These are phyloP conservation scores for Lacanobia wlatinum DNA, from an alignment of 2,888 invertebrate genomes.

Conservation along the genomic window DNA sequence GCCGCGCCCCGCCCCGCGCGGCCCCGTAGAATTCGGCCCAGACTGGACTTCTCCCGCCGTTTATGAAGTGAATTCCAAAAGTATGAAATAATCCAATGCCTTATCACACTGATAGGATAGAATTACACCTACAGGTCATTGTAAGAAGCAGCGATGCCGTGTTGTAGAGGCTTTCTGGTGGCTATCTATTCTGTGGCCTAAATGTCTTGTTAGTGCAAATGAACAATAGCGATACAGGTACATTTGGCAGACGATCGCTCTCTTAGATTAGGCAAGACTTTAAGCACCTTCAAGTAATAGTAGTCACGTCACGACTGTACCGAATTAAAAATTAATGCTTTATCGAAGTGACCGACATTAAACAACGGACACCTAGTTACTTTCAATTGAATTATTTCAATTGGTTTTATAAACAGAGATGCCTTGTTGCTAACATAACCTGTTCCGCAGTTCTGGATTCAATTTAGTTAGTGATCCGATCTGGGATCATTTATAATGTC, in stretches of 20 bases:
- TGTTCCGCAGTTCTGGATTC: conserved; percentile 54
- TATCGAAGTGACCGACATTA: conserved; percentile 76
- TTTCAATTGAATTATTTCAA: conserved; percentile 52
- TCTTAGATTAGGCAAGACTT: conserved; percentile 67
- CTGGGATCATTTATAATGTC: conserved; percentile 64
- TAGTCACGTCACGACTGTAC: conserved; percentile 77
- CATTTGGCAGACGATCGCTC: conserved; percentile 66
- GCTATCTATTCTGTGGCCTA: conserved; percentile 23
- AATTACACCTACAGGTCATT: not conserved
- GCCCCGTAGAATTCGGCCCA: too few relatives aligned
- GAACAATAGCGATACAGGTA: conserved; percentile 72
- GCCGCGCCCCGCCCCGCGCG: too few relatives aligned
- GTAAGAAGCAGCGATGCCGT: not conserved
- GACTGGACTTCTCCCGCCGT: too few relatives aligned
- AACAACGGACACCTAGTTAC: conserved; percentile 65
- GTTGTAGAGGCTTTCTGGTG: conserved; percentile 7
- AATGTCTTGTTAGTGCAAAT: conserved; percentile 75
- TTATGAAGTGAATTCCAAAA: too few relatives aligned
- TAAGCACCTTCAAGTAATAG: conserved; percentile 54
- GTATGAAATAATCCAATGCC: too few relatives aligned
- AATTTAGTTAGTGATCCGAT: conserved; percentile 62
- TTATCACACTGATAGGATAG: too few relatives aligned
- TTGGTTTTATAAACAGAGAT: conserved; percentile 54
- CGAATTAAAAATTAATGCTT: conserved; percentile 79
- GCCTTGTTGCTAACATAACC: conserved; percentile 48